Evolutionary conservation across 2,888 invertebrate genomes (phyloP), one percentile per base, ranked within the genome.

Genomic region (Ectobius pallidus): DNA sequence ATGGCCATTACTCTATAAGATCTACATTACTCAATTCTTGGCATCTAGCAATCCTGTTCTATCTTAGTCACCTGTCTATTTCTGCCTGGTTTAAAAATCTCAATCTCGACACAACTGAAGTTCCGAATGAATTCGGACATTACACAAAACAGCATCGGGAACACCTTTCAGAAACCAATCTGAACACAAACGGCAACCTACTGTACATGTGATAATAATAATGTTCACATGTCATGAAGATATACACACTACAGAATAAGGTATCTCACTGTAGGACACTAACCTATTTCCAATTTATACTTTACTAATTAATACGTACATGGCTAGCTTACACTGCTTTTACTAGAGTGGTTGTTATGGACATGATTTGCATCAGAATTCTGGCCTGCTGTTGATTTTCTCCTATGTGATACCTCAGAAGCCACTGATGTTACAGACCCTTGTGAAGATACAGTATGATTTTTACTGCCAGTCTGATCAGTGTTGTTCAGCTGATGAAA

Each of bases 401-500:
- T 65, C 27, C 65, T 65, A 27, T 65, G 65, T 27, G 65, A 27
- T 7, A 65, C 27, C n/a, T 65, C 65, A 27, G 65, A 11, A 16
- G 25, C 65, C 20, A 44, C 18, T 1, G 65, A 65, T 18, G 63
- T 7, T 18, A 65, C 16, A n/a, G 25, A 14, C 14, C 27, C 42
- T 65, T 65, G 65, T n/a, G 65, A 65, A 20, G 44, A 44, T 4
- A 65, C 16, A 16, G 46, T 46, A 18, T 65, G 65, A 44, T 30
- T 65, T 27, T 65, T 65, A 25, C 44, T 18, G 30, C 30, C 25
- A 44, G 9, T 65, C 25, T 42, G 27, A 27, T 65, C 65, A 9
- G 44, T 27, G 11, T 25, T 30, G 20, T 42, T 65, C n/a, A 65
- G 14, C 30, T 74, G 74, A 58, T 78, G 76, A 22, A 76, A 32